Base-by-base conservation (phyloP, 2,113 vertebrate genomes). In the Piaya cayana region DNA sequence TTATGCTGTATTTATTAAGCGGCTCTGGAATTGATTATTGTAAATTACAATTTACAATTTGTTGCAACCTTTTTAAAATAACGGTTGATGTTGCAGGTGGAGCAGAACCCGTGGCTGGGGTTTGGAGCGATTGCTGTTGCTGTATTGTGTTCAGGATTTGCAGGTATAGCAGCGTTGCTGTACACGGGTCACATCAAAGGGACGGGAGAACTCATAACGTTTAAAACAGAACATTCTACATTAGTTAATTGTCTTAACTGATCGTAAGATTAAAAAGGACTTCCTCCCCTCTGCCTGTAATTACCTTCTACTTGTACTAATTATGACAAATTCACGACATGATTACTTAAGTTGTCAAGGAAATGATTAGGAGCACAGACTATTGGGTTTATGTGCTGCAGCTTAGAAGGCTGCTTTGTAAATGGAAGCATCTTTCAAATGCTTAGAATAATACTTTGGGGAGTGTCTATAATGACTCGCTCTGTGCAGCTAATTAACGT, bases 141-240 rank as follows among this genome's bases (percentile, higher is more conserved):
- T 50, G 99, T 99, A 2, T 18, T 99, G 20, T 99, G 99, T 86
- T 99, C 99, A 64, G 99, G 99, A 96, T 99, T 99, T 98, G 99
- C 99, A 98, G 99, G 99, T 99, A 98, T 49, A 71, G 87, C 58
- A 76, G 83, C 19, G 43, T 43, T 42, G 52, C 80, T n/a, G 0
- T 43, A 21, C 0, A 0, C n/a, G 52, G 52, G 53, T 89, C 86
- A 56, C 19, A 53, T 68, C 32, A 78, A 15, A 65, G 70, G 53
- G 34, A 30, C 17, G 39, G 49, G 55, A 81, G 42, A 63, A 39
- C 45, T 90, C n/a, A 7, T 8, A 27, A 5, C 43, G 22, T 52
- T 86, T 72, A 36, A 88, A 78, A 18, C 6, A 22, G 42, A 88
- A 52, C 60, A 26, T 36, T 86, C 75, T 56, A 6, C 30, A 7